Evolutionary conservation across 2,888 invertebrate genomes (phyloP).

Genomic region (Melanostoma mellinum): DNA sequence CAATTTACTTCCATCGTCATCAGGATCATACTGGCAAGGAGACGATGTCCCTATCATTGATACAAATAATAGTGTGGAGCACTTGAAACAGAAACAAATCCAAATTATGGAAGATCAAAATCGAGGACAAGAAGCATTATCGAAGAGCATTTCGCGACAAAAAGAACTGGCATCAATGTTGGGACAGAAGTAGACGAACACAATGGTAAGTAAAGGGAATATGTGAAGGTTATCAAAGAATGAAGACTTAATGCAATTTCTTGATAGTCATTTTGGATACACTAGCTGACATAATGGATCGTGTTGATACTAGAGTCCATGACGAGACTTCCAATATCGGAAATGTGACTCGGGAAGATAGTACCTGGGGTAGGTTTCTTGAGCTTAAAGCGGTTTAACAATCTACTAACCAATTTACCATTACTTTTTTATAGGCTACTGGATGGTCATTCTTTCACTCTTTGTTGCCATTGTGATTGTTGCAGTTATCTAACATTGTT

Average conservation of each 20-base stretch:
- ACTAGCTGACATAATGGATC: constrained; percentile 88
- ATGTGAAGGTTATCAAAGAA: background rate
- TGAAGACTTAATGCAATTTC: background rate
- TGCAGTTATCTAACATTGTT: constrained; percentile 77
- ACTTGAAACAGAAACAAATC: constrained; percentile 84
- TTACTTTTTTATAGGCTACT: constrained; percentile 83
- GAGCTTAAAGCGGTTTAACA: background rate
- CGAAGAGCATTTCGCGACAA: constrained; percentile 89
- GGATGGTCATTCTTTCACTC: constrained; percentile 87
- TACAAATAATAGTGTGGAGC: constrained; percentile 80
- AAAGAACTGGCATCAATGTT: constrained; percentile 89
- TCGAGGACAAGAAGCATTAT: constrained; percentile 88
- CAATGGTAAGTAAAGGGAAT: constrained; percentile 84
- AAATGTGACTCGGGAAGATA: constrained; percentile 86
- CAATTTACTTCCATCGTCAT: constrained; percentile 68
- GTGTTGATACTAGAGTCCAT: constrained; percentile 86
- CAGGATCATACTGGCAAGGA: constrained; percentile 74
- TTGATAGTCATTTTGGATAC: constrained; percentile 88
- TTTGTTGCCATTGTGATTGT: constrained; percentile 87
- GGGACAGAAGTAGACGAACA: constrained; percentile 90
- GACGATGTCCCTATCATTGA: constrained; percentile 82
- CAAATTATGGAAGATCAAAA: constrained; percentile 89
- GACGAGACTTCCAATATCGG: constrained; percentile 87
- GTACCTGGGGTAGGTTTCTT: constrained; percentile 85
- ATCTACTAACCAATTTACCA: background rate